A percentile compares a stretch with the other conserved stretches of the same genome.
Conservation (phyloP, 30 jellyfish, hydroid and myxozoan genomes). For the Chironex yamaguchii region DNA sequence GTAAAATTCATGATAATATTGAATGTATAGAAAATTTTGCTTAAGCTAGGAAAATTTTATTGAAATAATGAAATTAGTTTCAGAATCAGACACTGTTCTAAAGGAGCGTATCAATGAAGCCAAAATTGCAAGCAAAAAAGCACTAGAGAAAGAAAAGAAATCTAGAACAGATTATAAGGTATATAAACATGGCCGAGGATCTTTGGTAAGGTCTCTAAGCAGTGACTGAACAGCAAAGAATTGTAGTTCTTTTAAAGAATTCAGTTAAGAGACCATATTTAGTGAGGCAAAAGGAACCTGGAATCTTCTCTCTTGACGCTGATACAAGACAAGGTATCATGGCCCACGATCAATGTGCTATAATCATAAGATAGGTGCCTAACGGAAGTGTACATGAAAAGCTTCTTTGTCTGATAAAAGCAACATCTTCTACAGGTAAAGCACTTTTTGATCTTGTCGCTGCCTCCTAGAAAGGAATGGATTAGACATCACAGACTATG, state of each 20-base stretch:
- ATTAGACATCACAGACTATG: constrained; percentile 33
- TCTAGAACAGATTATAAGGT: constrained; percentile 1
- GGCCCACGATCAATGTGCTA: constrained; percentile 37
- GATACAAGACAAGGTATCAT: constrained; percentile 43
- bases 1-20: too few species aligned
- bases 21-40: too few species aligned
- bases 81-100: neutral
- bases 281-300: neutral
- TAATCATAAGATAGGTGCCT: constrained; percentile 13
- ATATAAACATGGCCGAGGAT: constrained; percentile 28
- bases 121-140: neutral
- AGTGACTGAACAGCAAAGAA: neutral
- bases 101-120: neutral
- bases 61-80: neutral
- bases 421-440: constrained; percentile 1
- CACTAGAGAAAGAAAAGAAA: neutral
- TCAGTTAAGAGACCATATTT: neutral
- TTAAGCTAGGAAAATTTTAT: neutral
- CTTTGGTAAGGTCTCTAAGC: constrained; percentile 25
- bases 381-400: constrained; percentile 30
- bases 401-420: constrained; percentile 9
- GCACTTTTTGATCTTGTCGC: constrained; percentile 19
- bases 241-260: neutral
- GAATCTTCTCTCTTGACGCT: neutral
- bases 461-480: neutral